Evolutionary conservation across 2,888 invertebrate species (phyloP).

Genomic region (Tholera decimalis): DNA sequence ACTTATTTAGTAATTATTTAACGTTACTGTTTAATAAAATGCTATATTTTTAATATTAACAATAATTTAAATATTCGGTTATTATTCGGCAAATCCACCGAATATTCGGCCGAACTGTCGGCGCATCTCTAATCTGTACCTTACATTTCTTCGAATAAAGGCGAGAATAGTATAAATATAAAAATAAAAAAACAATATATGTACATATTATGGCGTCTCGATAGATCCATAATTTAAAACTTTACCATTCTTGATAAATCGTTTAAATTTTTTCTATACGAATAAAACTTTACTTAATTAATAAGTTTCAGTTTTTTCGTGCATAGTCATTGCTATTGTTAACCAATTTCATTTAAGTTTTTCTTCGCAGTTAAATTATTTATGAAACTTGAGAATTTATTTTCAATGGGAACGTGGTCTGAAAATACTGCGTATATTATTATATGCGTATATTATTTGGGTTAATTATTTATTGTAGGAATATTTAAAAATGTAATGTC

Average conservation of each 20-base stretch:
- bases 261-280: constrained; percentile 1
- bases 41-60: no score
- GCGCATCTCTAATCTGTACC: no score
- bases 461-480: no score
- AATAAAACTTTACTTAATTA: constrained; percentile 9
- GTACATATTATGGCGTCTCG: no score
- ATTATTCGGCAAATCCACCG: no score
- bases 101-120: no score
- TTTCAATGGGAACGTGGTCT: background rate
- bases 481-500: no score
- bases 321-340: constrained; percentile 16
- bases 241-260: background rate
- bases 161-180: background rate
- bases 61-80: no score
- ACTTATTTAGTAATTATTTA: no score
- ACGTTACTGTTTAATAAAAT: no score
- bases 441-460: no score
- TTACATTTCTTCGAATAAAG: no score
- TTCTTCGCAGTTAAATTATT: constrained; percentile 25
- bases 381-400: constrained; percentile 7
- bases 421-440: background rate
- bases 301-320: constrained; percentile 1
- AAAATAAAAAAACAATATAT: background rate
- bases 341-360: constrained; percentile 32
- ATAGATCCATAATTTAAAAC: background rate